Evolutionary conservation across 2,888 invertebrate species (phyloP), one percentile per base, ranked within the genome.

Genomic region (Archaeoteleia sp.): DNA sequence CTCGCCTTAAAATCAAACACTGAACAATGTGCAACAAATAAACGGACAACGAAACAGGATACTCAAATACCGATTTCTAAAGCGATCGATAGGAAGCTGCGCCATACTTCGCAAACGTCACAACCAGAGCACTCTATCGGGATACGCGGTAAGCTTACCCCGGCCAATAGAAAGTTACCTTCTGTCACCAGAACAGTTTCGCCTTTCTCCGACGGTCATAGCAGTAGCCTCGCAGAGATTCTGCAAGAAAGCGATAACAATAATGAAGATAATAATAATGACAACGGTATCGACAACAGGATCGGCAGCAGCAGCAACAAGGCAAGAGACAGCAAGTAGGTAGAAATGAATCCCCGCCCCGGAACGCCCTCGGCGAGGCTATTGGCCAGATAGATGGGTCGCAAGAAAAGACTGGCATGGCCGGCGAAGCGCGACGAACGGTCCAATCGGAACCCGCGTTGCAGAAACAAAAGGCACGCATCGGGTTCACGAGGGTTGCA

Each of bases 331-430:
- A 42, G 60, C 39, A 42, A 54, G 66, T 57, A 75, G 74, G 72
- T 74, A 65, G 69, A 75, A 77, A 49, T 32, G 32, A 63, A 80
- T 78, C 75, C 69, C 79, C 83, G 82, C 83, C 82, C 77, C 76
- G 82, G 55, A 82, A 83, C 84, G 84, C 84, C 84, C 82, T 78
- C 81, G 78, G 76, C 74, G 71, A 71, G 74, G 80, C 83, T 84
- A 85, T 85, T 85, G 85, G 85, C 84, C 81, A 77, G 83, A 84
- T 85, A 82, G 77, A 74, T 72, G 73, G 71, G 75, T 71, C 71
- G 63, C 74, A 77, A 76, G 78, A 76, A 79, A 81, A 79, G 80
- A 77, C 83, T 82, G 79, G 77, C 82, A 84, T 84, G 83, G 81
- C 83, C 78, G 82, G 76, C 79, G 74, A 72, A 67, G 71, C 67